phyloP scores from a whole-genome alignment of 1,140 invertebrate species.

The Drosophila sucinea region DNA sequence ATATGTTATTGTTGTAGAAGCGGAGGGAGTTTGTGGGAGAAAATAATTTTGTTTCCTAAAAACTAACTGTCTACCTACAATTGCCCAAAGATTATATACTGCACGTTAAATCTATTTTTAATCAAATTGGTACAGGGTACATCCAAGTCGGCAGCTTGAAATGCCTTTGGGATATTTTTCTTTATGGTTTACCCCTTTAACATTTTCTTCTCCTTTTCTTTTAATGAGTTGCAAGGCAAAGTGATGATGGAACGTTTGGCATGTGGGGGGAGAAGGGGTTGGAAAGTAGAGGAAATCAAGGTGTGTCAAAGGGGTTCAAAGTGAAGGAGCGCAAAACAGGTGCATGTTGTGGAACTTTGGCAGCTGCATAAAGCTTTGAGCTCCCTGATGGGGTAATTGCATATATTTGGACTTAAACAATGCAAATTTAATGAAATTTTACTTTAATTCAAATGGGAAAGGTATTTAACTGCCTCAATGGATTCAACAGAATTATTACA shows the following conservation, averaged over 20 bases:
- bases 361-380: constrained; percentile 1
- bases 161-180: constrained; percentile 39
- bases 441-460: not conserved
- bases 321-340: constrained; percentile 4
- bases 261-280: not conserved
- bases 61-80: too few species aligned
- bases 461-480: too few species aligned
- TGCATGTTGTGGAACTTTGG: constrained; percentile 7
- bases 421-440: constrained; percentile 6
- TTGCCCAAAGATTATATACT: too few species aligned
- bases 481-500: too few species aligned
- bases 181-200: constrained; percentile 33
- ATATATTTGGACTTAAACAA: not conserved
- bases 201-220: constrained; percentile 29
- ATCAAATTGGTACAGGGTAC: not conserved
- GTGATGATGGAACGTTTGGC: constrained; percentile 9
- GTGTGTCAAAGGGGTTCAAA: constrained; percentile 11
- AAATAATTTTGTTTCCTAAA: too few species aligned
- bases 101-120: too few species aligned
- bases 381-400: not conserved
- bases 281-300: not conserved
- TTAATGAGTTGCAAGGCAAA: constrained; percentile 55
- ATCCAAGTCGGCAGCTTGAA: not conserved
- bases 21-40: too few species aligned
- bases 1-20: too few species aligned